Evolutionary conservation across 1,140 invertebrate species (phyloP), one percentile per base, ranked within the genome.

Genomic region (Hyphantria cunea): DNA sequence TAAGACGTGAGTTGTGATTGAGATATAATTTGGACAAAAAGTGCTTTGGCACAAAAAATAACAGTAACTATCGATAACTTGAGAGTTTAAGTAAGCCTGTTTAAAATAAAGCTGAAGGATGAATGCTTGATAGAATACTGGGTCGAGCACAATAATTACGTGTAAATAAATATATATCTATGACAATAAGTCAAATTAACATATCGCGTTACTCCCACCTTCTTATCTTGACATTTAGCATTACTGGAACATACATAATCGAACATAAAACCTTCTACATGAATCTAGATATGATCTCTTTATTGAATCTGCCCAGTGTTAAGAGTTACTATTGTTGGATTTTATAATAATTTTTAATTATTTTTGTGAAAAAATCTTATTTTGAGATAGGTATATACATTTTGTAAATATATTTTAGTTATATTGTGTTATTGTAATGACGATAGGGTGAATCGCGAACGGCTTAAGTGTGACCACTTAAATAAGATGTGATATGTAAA

Each of bases 271-370:
- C 66, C 59, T 65, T 76, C 74, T 76, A 80, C 74, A 77, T 85
- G 87, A 89, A 90, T 89, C 86, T 90, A 86, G 79, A 84, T 81
- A 84, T 89, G 88, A 90, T 89, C 88, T 90, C 87, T 80, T 82
- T 78, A 68, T 78, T 79, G 87, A 90, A 89, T 89, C 87, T 89
- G 66, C 84, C 87, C 86, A 90, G 87, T 90, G 86, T 86, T 88
- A 77, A 65, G 80, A 25, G 17, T 25, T 25, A 25, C 17, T 25
- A 74, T 82, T 83, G 80, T 84, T 87, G 82, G 82, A 83, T 76
- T 82, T 78, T 87, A 80, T 75, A 71, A 72, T 69, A 74, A 56
- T 76, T 75, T 80, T 74, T 67, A 64, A 78, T 81, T 84, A 80
- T 65, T 79, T 80, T 39, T 67, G 62, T 72, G 59, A 52, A 68